Percentiles rank a stretch among this genome's conserved stretches.
Conservation (phyloP, 2,113 vertebrate species). For the Spizaetus ornatus region DNA sequence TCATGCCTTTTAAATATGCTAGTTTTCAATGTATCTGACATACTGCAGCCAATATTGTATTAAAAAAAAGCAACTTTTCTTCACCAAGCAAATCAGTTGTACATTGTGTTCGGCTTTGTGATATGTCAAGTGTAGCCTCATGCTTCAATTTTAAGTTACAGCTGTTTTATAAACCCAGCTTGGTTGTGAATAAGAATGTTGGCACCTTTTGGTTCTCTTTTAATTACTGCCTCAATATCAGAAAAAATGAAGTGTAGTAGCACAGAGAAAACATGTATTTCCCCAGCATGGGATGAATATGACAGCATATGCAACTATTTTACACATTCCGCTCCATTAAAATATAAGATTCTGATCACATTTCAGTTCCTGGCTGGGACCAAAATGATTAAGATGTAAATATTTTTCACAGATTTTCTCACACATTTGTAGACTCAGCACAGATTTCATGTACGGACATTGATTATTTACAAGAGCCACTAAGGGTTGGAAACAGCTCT, state of each 20-base stretch:
- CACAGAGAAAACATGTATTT: not conserved
- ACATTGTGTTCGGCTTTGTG: not conserved
- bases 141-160: not conserved
- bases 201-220: not conserved
- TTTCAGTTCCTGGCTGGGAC: not conserved
- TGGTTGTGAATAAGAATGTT: not conserved
- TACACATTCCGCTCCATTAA: not conserved
- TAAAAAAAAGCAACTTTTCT: not conserved
- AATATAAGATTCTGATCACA: not conserved
- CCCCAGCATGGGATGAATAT: not conserved
- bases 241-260: not conserved
- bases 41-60: not conserved
- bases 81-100: not conserved
- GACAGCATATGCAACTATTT: not conserved
- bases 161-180: not conserved
- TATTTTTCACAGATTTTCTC: not conserved
- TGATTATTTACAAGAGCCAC: not conserved
- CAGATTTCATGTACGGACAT: not conserved
- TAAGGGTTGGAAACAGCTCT: not conserved
- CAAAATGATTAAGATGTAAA: not conserved
- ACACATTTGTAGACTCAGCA: not conserved
- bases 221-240: not conserved
- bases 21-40: not conserved
- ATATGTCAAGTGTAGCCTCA: not conserved
- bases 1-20: not conserved